phyloP scores from a whole-genome alignment of 1,140 invertebrate species.

The Euborellia annulipes region DNA sequence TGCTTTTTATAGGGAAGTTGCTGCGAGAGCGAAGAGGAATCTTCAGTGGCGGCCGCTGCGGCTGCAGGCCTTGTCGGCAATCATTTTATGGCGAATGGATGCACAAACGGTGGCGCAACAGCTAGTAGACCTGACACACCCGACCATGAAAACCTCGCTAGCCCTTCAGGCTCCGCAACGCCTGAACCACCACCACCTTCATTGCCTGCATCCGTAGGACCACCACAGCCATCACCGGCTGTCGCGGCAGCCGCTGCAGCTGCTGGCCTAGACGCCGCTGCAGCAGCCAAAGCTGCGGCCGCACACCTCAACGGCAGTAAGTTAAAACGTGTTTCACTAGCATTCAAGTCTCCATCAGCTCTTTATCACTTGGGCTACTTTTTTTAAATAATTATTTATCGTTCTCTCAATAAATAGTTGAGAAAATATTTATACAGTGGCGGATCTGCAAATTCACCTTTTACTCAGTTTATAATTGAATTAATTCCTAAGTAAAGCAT shows the following conservation, averaged over 20 bases:
- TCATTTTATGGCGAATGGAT: background rate
- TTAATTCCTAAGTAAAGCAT: too few species aligned
- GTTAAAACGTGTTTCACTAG: too few species aligned
- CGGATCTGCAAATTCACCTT: too few species aligned
- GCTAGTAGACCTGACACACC: conserved; percentile 5
- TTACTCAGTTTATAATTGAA: too few species aligned
- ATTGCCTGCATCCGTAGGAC: conserved; percentile 7
- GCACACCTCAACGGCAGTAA: conserved; percentile 58
- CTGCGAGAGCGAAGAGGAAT: too few species aligned
- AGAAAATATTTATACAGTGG: too few species aligned
- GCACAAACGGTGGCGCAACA: conserved; percentile 11
- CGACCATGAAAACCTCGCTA: conserved; percentile 49
- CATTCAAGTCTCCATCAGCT: too few species aligned
- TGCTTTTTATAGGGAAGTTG: too few species aligned
- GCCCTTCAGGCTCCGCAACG: conserved; percentile 31
- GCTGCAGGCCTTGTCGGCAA: background rate
- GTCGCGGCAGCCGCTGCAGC: conserved; percentile 29
- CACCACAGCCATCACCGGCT: conserved; percentile 23
- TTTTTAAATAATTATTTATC: too few species aligned
- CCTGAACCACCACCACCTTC: conserved; percentile 25
- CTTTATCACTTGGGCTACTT: too few species aligned
- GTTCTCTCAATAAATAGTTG: too few species aligned
- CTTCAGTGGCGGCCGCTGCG: background rate
- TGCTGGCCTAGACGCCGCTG: too few species aligned
- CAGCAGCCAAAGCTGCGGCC: conserved; percentile 21